Percentiles rank a stretch among this genome's conserved stretches.
Conservation (phyloP, 2,888 invertebrate genomes). For the Myathropa florea region DNA sequence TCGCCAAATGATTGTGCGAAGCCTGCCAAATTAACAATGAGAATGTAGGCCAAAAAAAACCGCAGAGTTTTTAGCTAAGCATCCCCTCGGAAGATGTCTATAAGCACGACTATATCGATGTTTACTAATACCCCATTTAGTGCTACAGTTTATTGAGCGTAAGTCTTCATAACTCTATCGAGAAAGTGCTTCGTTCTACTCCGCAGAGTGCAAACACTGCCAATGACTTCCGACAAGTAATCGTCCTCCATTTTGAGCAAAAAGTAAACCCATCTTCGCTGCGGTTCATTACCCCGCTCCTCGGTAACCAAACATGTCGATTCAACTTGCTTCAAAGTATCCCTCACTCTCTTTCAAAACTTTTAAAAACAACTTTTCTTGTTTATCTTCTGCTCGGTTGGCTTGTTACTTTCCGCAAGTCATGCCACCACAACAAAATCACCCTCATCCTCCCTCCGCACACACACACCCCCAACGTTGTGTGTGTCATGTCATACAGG, state of each 20-base stretch:
- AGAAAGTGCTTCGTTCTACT: neutral
- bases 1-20: too few relatives aligned
- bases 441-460: too few relatives aligned
- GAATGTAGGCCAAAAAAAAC: too few relatives aligned
- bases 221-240: neutral
- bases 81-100: too few relatives aligned
- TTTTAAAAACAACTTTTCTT: neutral
- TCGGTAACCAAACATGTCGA: neutral
- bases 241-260: neutral
- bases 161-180: neutral
- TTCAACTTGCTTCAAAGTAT: neutral
- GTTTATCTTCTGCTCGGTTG: neutral
- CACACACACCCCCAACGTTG: neutral
- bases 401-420: neutral
- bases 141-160: neutral
- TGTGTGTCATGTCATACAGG: neutral
- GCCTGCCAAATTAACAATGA: too few relatives aligned
- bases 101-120: neutral
- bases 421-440: neutral
- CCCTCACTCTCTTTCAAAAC: neutral
- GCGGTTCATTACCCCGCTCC: neutral
- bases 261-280: neutral
- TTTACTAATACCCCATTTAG: neutral
- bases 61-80: too few relatives aligned
- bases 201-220: neutral